Percentiles rank a stretch among this genome's conserved stretches.
phyloP scores from a whole-genome alignment of 2,888 invertebrate species.

The Oxycera nigricornis region DNA sequence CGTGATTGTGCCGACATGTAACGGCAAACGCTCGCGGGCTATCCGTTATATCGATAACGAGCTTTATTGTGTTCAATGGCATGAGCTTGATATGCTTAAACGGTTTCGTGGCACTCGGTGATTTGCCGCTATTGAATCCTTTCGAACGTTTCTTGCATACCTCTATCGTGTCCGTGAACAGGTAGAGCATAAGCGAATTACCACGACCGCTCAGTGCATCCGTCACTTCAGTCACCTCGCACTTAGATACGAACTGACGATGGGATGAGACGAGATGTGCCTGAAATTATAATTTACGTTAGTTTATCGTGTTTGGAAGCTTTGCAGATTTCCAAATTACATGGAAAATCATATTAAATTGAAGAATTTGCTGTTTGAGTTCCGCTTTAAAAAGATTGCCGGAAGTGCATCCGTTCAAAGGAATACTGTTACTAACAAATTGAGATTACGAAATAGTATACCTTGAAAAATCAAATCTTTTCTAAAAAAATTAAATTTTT shows the following conservation, averaged over 20 bases:
- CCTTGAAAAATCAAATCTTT: too few species aligned
- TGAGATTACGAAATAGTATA: too few species aligned
- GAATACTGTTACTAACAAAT: too few species aligned
- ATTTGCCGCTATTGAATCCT: conserved; percentile 73
- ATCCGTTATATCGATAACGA: conserved; percentile 89
- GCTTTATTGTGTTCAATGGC: conserved; percentile 86
- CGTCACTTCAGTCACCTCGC: conserved; percentile 87
- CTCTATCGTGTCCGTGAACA: conserved; percentile 94
- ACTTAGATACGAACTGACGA: conserved; percentile 84
- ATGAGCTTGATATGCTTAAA: conserved; percentile 92
- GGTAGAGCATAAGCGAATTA: conserved; percentile 84
- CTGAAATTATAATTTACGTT: conserved; percentile 65
- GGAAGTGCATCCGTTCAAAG: too few species aligned
- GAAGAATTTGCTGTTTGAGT: too few species aligned
- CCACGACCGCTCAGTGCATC: conserved; percentile 87
- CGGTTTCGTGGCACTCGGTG: conserved; percentile 78
- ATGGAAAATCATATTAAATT: too few species aligned
- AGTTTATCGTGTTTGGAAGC: too few species aligned
- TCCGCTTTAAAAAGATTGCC: too few species aligned
- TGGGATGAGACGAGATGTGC: conserved; percentile 93
- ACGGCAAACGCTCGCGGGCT: conserved; percentile 91
- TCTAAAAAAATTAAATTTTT: too few species aligned
- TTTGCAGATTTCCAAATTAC: too few species aligned
- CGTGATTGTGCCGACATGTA: conserved; percentile 85
- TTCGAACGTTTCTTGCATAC: conserved; percentile 87